Base-by-base conservation (phyloP, 2,797 vertebrate species). In the Threskiornis aethiopicus region DNA sequence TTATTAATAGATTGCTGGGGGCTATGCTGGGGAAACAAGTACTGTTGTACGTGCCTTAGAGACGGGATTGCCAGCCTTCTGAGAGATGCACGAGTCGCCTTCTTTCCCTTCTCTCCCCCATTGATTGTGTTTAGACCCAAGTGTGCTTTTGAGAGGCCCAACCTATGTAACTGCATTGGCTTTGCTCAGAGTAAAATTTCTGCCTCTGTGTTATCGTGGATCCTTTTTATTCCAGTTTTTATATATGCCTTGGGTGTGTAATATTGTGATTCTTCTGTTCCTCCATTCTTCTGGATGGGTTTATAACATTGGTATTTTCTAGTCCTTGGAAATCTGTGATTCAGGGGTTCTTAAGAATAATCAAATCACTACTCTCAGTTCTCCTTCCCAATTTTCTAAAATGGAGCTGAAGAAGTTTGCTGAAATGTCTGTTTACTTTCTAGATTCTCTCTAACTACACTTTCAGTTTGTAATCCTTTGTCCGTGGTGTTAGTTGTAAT, bases 161-260 rank as follows among this genome's bases (percentile, higher is more conserved):
- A 3, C 24, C 76, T 28, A 2, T 11, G 0, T 0, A 24, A 57
- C 1, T 46, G 28, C 41, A 6, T 21, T 5, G 15, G 17, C 37
- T 35, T 19, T n/a, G 64, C 51, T 80, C 44, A 16, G 11, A 66
- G 71, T 15, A 13, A 21, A 6, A 31, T 31, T 93, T 31, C 55
- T 62, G 26, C 58, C 46, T 57, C 35, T 82, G 6, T 69, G 31
- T 33, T n/a, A 1, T 4, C 33, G 16, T 33, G 33, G 42, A 22
- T 69, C 44, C 59, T 51, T 85, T 67, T 67, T 9, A 21, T 52
- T 80, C n/a, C 54, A 49, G n/a, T 37, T 59, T 75, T 59, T 25
- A 8, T 25, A 1, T 16, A 6, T 5, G 22, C 33, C 37, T 33
- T 52, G 85, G 28, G 22, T 37, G 26, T 39, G 28, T 18, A 39